phyloP scores from a whole-genome alignment of 2,797 vertebrate species.

The Aeoliscus strigatus region DNA sequence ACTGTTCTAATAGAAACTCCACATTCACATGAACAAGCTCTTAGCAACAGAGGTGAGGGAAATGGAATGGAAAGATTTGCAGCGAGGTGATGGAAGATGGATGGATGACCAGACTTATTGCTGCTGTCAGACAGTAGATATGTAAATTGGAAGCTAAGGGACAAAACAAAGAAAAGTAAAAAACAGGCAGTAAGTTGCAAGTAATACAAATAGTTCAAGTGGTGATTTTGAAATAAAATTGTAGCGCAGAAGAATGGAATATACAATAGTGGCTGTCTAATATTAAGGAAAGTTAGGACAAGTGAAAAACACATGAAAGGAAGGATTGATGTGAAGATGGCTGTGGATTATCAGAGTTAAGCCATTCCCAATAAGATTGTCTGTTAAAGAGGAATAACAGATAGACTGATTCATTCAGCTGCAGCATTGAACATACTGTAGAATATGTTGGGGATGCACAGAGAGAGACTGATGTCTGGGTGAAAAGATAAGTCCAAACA shows the following conservation, averaged over 20 bases:
- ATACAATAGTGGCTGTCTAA: no score
- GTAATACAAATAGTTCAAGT: slow-evolving; percentile 5
- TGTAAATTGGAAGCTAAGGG: slow-evolving; percentile 54
- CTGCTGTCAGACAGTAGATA: slow-evolving; percentile 39
- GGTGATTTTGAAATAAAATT: no score
- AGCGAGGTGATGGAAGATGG: slow-evolving; percentile 55
- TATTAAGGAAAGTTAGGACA: slow-evolving; percentile 12
- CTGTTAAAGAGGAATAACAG: slow-evolving; percentile 57
- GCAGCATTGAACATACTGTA: slow-evolving; percentile 39
- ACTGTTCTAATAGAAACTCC: no score
- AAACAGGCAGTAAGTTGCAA: slow-evolving; percentile 13
- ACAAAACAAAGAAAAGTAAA: slow-evolving; percentile 5
- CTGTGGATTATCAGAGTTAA: slow-evolving; percentile 49
- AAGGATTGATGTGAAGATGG: slow-evolving; percentile 46
- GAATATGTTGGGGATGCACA: slow-evolving; percentile 37
- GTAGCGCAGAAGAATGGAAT: no score
- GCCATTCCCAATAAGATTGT: slow-evolving; percentile 51
- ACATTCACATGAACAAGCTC: no score
- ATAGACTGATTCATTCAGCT: slow-evolving; percentile 56
- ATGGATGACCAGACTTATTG: slow-evolving; percentile 55
- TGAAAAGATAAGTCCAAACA: slow-evolving; percentile 57
- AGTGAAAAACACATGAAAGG: slow-evolving; percentile 56
- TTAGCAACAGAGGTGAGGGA: no score
- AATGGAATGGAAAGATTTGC: no score
- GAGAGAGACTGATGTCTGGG: slow-evolving; percentile 57